Base-by-base conservation (phyloP, 2,888 invertebrate genomes). In the Mythimna vitellina region DNA sequence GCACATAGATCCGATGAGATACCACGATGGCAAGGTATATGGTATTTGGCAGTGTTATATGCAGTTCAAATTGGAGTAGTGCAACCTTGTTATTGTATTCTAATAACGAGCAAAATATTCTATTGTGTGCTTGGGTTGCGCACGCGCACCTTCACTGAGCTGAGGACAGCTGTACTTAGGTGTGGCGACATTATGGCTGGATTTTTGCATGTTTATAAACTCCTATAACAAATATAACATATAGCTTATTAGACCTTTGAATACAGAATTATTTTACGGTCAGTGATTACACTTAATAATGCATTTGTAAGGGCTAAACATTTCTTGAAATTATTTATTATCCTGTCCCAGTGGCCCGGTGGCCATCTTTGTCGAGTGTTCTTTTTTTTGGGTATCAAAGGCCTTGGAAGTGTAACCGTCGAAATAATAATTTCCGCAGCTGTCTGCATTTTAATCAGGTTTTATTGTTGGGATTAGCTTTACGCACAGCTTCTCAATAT, bases 21-120 rank as follows among this genome's bases (percentile, higher is more conserved):
- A 73, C 8, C 42, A 58, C 29, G 57, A 54, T 38, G 54, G 10
- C 14, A 54, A 67, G 53, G 51, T 65, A 46, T 56, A 71, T 61
- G 42, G 46, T 53, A 79, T 85, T 86, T 78, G 76, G 82, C 65
- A 72, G 78, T 67, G 73, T 85, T 74, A 86, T 78, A 87, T 84
- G 80, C 82, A 84, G 87, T 83, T 87, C 87, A 87, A 91, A 92
- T 90, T 89, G 85, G 89, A 86, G 79, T 86, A 86, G 69, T 81
- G 75, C 89, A 91, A 89, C 92, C 93, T 94, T 93, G 92, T 92
- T 88, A 94, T 94, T 93, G 93, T 94, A 93, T 93, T 93, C 89
- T 93, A 94, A 94, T 93, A 76, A 87, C 86, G 80, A 83, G 89
- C 89, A 87, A 92, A 93, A 92, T 92, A 92, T 92, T 92, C 92